Evolutionary conservation across 2,797 vertebrate genomes (phyloP).

Genomic region (Scolopax rusticola): DNA sequence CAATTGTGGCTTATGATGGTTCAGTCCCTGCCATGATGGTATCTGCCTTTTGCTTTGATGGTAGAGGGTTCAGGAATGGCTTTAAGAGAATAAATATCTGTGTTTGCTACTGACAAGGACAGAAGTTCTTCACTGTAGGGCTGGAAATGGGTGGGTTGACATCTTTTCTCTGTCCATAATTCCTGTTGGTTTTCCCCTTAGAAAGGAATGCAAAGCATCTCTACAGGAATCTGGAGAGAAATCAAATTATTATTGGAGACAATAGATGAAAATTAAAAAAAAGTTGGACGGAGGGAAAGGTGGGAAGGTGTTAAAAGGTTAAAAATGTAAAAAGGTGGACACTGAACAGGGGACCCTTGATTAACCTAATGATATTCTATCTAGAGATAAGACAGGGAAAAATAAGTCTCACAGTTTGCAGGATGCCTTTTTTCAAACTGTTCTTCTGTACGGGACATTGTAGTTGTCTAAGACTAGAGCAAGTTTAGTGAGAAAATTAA

Average conservation of each 20-base stretch:
- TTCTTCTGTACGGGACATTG: background rate
- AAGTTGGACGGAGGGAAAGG: fast-evolving
- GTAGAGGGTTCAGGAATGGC: background rate
- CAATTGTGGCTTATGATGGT: background rate
- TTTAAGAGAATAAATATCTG: background rate
- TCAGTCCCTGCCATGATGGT: background rate
- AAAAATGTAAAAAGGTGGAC: background rate
- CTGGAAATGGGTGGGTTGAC: background rate
- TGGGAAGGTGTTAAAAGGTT: background rate
- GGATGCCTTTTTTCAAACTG: background rate
- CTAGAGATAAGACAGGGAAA: background rate
- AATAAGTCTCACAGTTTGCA: background rate
- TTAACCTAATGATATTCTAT: fast-evolving
- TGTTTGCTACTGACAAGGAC: background rate
- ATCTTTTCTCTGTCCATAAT: background rate
- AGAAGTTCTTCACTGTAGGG: background rate
- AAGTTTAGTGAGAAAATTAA: background rate
- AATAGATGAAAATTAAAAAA: background rate
- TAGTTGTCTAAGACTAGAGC: background rate
- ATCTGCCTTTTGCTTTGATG: background rate
- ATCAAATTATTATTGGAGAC: background rate
- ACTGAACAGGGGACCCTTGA: background rate
- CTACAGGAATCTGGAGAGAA: background rate
- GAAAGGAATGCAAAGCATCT: background rate
- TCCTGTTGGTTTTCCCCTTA: background rate